Evolutionary conservation across 37 sponge, comb jelly and placozoan genomes (phyloP), one percentile per base, ranked within the genome.

Genomic region (Bolinopsis microptera): DNA sequence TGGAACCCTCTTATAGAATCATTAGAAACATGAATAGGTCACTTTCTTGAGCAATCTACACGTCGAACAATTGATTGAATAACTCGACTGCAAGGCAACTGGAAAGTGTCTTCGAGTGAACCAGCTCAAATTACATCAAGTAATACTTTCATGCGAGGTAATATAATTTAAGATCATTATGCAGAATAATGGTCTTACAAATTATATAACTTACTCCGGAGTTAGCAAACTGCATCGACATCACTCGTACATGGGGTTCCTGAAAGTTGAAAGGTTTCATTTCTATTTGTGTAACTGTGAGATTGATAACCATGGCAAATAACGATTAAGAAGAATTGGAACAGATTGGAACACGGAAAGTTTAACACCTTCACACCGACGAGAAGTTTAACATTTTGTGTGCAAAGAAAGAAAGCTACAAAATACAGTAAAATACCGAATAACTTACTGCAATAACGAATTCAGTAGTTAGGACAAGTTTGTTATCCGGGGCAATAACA

Each of bases 371-470:
- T 48, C 61, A 48, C 61, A 48, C 9, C 5, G 61, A 48, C 61
- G 5, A 48, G 61, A 48, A 48, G 61, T 48, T 48, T 18, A 48
- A 48, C 61, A 48, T 18, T 48, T 48, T 18, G 61, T 48, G n/a
- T n/a, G n/a, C n/a, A n/a, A n/a, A n/a, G n/a, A n/a, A n/a, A n/a
- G n/a, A n/a, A n/a, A n/a, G n/a, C n/a, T n/a, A n/a, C n/a, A n/a
- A n/a, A n/a, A n/a, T n/a, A n/a, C n/a, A n/a, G n/a, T n/a, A n/a
- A n/a, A n/a, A n/a, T n/a, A n/a, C n/a, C n/a, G n/a, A n/a, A n/a
- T n/a, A n/a, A 77, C 80, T 35, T 77, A 41, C 90, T 1, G 90
- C 90, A 13, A 86, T 48, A 5, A 86, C 90, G 26, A 86, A 86
- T 48, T 86, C 90, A 40, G 90, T 41, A 9, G 30, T 21, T 25